Percentiles rank a stretch among this genome's conserved stretches.
These are phyloP conservation scores for Drosophila ironensis DNA, from an alignment of 1,140 invertebrate genomes.

Conservation along the genomic window DNA sequence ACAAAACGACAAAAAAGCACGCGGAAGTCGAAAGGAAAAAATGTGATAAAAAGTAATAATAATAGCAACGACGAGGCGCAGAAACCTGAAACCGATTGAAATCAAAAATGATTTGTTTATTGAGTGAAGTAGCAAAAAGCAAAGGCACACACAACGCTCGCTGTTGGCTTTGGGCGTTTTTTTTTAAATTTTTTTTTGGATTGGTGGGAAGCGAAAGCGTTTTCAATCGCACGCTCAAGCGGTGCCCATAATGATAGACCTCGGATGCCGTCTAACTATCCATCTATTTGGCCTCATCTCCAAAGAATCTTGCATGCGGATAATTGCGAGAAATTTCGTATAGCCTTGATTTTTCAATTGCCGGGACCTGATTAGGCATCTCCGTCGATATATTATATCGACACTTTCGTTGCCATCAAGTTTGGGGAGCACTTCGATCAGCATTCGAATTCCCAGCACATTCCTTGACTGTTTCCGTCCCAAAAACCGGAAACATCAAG, in stretches of 20 bases:
- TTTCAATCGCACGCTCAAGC: conserved; percentile 65
- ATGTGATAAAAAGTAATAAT: conserved; percentile 18
- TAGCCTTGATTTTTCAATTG: conserved; percentile 38
- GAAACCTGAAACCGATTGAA: conserved; percentile 44
- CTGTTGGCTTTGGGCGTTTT: conserved; percentile 14
- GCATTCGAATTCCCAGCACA: neutral
- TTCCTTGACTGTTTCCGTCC: neutral
- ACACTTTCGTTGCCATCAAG: neutral
- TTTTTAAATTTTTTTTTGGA: conserved; percentile 1
- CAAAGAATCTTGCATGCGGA: conserved; percentile 40
- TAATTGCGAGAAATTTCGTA: conserved; percentile 31
- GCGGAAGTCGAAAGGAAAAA: conserved; percentile 10
- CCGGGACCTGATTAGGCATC: conserved; percentile 40
- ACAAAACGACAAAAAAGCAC: neutral
- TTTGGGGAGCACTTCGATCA: no score
- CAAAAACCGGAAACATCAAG: conserved; percentile 3
- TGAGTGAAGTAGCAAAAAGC: conserved; percentile 11
- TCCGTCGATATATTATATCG: no score
- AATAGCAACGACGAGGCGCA: conserved; percentile 1
- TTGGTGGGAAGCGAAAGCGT: conserved; percentile 62
- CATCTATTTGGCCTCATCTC: neutral
- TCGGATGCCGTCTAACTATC: conserved; percentile 11
- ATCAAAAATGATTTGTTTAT: conserved; percentile 63
- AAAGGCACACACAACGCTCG: neutral
- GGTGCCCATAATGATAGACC: conserved; percentile 46